These are phyloP conservation scores for Cynopterus sphinx DNA, from an alignment of 2,797 vertebrate genomes.

Conservation along the genomic window DNA sequence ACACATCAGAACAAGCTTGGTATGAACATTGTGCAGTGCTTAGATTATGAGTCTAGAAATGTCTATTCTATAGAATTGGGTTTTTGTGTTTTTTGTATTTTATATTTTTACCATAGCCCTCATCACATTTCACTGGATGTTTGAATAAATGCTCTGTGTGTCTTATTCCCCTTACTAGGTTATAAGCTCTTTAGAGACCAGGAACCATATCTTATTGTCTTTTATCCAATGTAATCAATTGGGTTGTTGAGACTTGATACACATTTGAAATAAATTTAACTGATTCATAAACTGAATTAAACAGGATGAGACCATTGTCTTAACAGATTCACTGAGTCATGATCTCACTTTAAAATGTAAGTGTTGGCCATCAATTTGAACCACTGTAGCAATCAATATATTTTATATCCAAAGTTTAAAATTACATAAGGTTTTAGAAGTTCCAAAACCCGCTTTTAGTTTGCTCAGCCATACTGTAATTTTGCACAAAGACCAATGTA, in stretches of 20 bases:
- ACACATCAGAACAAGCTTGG: not conserved
- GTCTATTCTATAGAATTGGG: not conserved
- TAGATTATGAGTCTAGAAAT: not conserved
- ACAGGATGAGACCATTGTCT: not conserved
- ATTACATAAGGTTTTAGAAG: conserved; percentile 66
- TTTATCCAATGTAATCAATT: not conserved
- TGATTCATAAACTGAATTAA: conserved; percentile 21
- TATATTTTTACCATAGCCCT: not conserved
- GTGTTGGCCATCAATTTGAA: not conserved
- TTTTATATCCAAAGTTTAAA: conserved; percentile 76
- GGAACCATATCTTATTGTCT: not conserved
- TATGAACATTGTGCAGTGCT: not conserved
- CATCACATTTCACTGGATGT: not conserved
- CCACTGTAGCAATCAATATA: conserved; percentile 42
- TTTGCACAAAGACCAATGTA: conserved; percentile 52
- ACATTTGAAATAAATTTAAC: conserved; percentile 6
- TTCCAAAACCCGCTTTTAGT: conserved; percentile 73
- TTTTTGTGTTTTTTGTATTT: not conserved
- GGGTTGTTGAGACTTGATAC: not conserved
- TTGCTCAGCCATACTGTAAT: conserved; percentile 66
- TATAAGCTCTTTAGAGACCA: not conserved
- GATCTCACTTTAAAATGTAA: not conserved
- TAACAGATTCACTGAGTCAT: not conserved
- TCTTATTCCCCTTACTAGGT: not conserved
- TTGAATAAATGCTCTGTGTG: not conserved